Base-by-base conservation (phyloP, 1,140 invertebrate species). In the Theocolax elegans region DNA sequence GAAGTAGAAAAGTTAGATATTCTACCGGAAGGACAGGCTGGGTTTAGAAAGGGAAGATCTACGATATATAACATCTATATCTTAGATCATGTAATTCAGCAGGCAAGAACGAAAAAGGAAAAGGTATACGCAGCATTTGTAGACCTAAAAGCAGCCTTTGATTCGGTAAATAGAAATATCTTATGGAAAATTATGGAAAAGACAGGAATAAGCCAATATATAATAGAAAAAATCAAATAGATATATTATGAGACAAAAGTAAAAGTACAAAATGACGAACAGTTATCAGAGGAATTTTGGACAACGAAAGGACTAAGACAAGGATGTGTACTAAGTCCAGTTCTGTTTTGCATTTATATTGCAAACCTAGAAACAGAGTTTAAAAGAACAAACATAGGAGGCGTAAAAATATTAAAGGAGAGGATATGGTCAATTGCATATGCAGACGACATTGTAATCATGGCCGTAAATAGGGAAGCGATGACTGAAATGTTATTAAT, bases 271-370 rank as follows among this genome's bases (percentile, higher is more conserved):
- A 25, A 19, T 27, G 25, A n/a, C 23, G 51, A 60, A 17, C 13
- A 29, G 13, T 59, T 60, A 46, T n/a, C n/a, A n/a, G n/a, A n/a
- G n/a, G n/a, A n/a, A n/a, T n/a, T n/a, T n/a, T n/a, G n/a, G n/a
- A n/a, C n/a, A n/a, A n/a, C n/a, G n/a, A n/a, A n/a, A n/a, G n/a
- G n/a, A n/a, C n/a, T n/a, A n/a, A n/a, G n/a, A 10, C 68, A 64
- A 25, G 68, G 60, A 0, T 72, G 64, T 35, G n/a, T 51, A 15
- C 42, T 72, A 12, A 72, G 71, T 23, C 64, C 44, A n/a, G n/a
- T 48, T 48, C n/a, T 73, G 12, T 73, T 73, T 38, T 31, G 59
- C 25, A 8, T 74, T 13, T 74, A 71, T 60, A 71, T 67, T 1
- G 42, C 53, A 12, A 48, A 48, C 1, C 12, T 74, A 25, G 64